phyloP scores from a whole-genome alignment of 1,140 invertebrate species.

The Papilio polytes region DNA sequence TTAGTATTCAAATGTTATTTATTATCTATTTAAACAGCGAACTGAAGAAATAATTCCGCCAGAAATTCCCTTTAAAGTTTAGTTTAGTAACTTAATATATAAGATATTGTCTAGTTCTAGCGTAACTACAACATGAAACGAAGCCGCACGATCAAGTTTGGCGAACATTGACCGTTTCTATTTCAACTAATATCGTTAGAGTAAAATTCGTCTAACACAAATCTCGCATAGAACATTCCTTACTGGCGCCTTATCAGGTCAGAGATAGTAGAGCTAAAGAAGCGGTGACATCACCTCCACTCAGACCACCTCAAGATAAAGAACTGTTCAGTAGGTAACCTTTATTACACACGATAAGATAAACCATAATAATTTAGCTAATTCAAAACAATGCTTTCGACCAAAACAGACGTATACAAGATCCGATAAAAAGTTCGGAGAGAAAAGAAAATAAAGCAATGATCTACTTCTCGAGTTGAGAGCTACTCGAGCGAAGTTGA shows the following conservation, averaged over 20 bases:
- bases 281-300: constrained; percentile 74
- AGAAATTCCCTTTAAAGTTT: background rate
- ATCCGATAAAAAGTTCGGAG: constrained; percentile 36
- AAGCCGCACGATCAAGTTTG: constrained; percentile 12
- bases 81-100: background rate
- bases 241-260: constrained; percentile 71
- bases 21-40: background rate
- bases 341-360: constrained; percentile 68
- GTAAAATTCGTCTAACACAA: constrained; percentile 37
- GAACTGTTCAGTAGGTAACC: constrained; percentile 72
- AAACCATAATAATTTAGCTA: constrained; percentile 57
- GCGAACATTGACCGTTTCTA: constrained; percentile 14
- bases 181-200: background rate
- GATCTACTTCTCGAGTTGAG: constrained; percentile 57
- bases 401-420: constrained; percentile 19
- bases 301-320: constrained; percentile 70
- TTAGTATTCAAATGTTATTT: background rate
- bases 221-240: constrained; percentile 65
- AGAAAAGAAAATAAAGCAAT: constrained; percentile 54
- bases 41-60: background rate
- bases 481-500: constrained; percentile 71
- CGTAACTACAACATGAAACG: background rate
- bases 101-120: background rate
- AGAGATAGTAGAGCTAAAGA: constrained; percentile 76
- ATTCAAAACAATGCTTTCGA: constrained; percentile 49